Conservation (phyloP, 2,888 invertebrate species). For the Mantis religiosa region DNA sequence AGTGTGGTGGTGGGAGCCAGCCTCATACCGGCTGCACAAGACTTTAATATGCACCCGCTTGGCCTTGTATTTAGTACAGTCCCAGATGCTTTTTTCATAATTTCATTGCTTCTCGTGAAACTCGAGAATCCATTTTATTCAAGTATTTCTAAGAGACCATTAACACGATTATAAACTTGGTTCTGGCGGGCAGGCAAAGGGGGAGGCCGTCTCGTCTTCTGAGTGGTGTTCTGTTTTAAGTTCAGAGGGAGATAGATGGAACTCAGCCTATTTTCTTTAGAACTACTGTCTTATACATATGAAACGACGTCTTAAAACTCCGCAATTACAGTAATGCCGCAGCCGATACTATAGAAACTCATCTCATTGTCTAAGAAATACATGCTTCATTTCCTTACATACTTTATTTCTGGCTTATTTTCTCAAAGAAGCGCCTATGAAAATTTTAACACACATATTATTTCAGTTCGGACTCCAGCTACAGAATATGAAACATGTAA, state of each 20-base stretch:
- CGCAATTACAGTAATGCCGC: neutral
- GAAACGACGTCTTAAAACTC: neutral
- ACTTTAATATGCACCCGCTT: conserved; percentile 1
- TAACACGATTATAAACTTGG: conserved; percentile 27
- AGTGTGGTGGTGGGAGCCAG: neutral
- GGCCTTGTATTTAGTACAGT: conserved; percentile 21
- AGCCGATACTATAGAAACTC: too few species aligned
- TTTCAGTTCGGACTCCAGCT: too few species aligned
- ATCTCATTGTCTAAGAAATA: too few species aligned
- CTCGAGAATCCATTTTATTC: conserved; percentile 22
- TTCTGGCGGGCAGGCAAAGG: neutral
- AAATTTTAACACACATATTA: too few species aligned
- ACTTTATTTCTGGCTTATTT: too few species aligned
- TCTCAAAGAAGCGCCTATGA: too few species aligned
- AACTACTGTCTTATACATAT: neutral
- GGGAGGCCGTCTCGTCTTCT: neutral
- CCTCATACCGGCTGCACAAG: neutral
- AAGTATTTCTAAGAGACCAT: conserved; percentile 19
- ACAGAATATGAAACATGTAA: too few species aligned
- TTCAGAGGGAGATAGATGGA: neutral
- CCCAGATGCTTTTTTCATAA: conserved; percentile 23
- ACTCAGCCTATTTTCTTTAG: neutral
- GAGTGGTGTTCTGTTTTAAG: neutral
- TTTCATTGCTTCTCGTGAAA: conserved; percentile 25
- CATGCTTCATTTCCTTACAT: too few species aligned